phyloP scores from a whole-genome alignment of 1,140 invertebrate genomes.

The Rhyacophila brunnea region DNA sequence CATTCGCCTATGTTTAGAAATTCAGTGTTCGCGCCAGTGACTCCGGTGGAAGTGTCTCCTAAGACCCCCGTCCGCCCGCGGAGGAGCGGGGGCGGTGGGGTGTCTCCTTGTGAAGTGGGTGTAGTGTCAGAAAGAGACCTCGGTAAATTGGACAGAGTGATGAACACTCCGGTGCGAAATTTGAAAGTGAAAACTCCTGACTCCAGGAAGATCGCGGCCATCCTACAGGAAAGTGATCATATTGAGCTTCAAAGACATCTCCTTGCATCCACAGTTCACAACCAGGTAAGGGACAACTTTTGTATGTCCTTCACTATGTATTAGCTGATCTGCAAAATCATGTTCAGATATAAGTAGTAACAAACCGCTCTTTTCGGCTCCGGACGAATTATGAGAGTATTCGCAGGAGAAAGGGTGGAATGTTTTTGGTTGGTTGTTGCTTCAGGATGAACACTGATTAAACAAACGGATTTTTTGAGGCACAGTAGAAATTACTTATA shows the following conservation, averaged over 20 bases:
- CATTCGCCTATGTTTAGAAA: constrained; percentile 5
- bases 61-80: constrained; percentile 32
- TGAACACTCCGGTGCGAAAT: constrained; percentile 53
- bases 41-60: constrained; percentile 13
- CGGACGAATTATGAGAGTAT: no score
- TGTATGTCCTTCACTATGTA: no score
- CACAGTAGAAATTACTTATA: no score
- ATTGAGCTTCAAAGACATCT: constrained; percentile 81
- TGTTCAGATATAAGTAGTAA: no score
- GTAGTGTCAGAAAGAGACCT: constrained; percentile 33
- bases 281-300: constrained; percentile 73
- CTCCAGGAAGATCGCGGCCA: constrained; percentile 74
- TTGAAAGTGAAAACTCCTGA: constrained; percentile 59
- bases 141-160: constrained; percentile 54
- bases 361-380: no score
- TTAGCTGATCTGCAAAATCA: no score
- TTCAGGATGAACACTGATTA: no score
- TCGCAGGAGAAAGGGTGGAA: no score
- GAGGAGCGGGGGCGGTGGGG: constrained; percentile 3
- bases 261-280: constrained; percentile 77
- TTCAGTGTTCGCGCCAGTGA: constrained; percentile 32
- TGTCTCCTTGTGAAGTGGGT: constrained; percentile 4
- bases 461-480: no score
- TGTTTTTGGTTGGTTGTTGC: no score
- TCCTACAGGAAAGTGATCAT: constrained; percentile 76